A percentile compares a stretch with the other conserved stretches of the same genome.
These are phyloP conservation scores for Abrostola tripartita DNA, from an alignment of 2,888 invertebrate genomes.

Conservation along the genomic window DNA sequence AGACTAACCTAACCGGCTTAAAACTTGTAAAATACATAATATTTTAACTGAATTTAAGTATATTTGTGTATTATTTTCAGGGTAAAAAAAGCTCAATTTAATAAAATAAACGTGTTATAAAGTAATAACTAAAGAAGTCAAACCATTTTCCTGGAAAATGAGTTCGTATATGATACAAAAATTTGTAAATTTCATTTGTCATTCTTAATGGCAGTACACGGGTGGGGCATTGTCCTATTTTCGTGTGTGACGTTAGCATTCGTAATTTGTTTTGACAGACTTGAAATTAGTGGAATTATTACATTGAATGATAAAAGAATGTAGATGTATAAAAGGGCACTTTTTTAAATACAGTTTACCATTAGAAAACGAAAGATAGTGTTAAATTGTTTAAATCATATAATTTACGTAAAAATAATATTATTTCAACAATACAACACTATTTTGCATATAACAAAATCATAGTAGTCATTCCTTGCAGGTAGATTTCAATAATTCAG, in stretches of 20 bases:
- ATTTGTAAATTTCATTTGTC: conserved; percentile 47
- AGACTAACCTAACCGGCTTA: too few relatives aligned
- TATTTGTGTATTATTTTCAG: too few relatives aligned
- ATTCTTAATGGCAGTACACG: conserved; percentile 30
- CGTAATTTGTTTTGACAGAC: conserved; percentile 41
- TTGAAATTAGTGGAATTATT: conserved; percentile 39
- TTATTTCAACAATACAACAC: too few relatives aligned
- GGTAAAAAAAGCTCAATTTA: too few relatives aligned
- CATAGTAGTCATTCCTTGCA: too few relatives aligned
- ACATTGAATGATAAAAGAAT: conserved; percentile 24
- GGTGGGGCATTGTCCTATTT: conserved; percentile 42
- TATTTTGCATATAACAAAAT: too few relatives aligned
- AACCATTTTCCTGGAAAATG: conserved; percentile 19
- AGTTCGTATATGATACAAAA: conserved; percentile 15
- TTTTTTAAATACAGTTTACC: background rate
- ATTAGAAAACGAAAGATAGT: background rate
- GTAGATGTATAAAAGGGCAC: background rate
- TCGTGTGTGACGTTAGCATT: conserved; percentile 18
- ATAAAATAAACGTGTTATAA: too few relatives aligned
- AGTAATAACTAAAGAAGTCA: conserved; percentile 5
- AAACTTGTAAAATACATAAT: background rate
- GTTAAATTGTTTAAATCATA: background rate
- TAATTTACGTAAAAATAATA: too few relatives aligned
- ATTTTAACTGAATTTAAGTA: background rate
- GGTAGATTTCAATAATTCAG: too few relatives aligned